Evolutionary conservation across 2,888 invertebrate genomes (phyloP).

Genomic region (Blera fallax): DNA sequence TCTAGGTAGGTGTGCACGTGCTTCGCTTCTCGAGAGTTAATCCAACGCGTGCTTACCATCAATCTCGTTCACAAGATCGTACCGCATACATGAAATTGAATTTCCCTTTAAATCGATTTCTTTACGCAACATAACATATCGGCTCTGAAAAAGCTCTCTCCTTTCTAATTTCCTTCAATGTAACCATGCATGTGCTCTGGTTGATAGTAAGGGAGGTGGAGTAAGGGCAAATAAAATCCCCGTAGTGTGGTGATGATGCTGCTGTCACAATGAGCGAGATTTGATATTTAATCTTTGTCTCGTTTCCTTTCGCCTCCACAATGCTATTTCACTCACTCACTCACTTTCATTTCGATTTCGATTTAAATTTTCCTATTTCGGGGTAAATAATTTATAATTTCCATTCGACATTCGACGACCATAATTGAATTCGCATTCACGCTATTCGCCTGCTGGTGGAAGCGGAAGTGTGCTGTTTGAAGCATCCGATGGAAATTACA

Average conservation of each 20-base stretch:
- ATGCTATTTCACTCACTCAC: conserved; percentile 43
- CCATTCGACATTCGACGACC: conserved; percentile 62
- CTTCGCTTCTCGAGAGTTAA: not conserved
- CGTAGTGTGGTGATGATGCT: not conserved
- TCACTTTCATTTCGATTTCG: conserved; percentile 63
- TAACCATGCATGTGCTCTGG: conserved; percentile 13
- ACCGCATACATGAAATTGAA: conserved; percentile 33
- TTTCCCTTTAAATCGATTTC: conserved; percentile 45
- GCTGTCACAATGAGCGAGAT: conserved; percentile 30
- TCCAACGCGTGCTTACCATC: conserved; percentile 38
- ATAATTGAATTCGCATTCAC: conserved; percentile 69
- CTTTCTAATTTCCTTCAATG: conserved; percentile 50
- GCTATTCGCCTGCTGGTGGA: conserved; percentile 27
- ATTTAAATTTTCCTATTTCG: conserved; percentile 66
- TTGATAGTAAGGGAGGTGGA: not conserved
- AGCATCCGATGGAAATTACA: conserved; percentile 69
- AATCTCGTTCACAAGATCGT: conserved; percentile 16
- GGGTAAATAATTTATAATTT: conserved; percentile 63
- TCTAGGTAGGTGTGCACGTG: not conserved
- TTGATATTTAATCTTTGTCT: conserved; percentile 64
- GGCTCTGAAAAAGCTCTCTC: conserved; percentile 3
- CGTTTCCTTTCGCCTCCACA: conserved; percentile 25
- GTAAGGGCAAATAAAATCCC: not conserved
- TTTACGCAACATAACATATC: conserved; percentile 14
- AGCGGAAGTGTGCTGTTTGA: conserved; percentile 64